Conservation (phyloP, 2,113 vertebrate genomes). For the Larimichthys polyactis region DNA sequence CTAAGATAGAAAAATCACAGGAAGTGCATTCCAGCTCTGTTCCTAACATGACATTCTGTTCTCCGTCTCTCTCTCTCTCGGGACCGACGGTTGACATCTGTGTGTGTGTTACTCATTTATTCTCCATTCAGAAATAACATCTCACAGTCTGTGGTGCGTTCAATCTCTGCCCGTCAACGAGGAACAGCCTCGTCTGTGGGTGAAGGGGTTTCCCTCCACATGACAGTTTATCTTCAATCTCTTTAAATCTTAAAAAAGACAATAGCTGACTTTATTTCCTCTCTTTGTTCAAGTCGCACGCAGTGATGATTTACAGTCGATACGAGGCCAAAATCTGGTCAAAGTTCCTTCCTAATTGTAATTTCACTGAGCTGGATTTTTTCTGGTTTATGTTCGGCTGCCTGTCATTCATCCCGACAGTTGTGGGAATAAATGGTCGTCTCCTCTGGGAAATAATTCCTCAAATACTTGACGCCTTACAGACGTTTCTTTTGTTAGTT, state of each 20-base stretch:
- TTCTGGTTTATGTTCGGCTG: too few species aligned
- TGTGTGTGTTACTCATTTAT: neutral
- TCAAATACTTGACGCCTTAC: neutral
- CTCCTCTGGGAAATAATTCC: slow-evolving; percentile 2
- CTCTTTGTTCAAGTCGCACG: neutral
- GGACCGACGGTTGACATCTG: neutral
- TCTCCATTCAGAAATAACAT: slow-evolving; percentile 21
- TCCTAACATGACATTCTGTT: slow-evolving; percentile 36
- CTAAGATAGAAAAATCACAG: slow-evolving; percentile 39
- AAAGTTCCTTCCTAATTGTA: neutral
- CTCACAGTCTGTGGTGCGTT: slow-evolving; percentile 35
- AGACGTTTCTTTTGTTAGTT: neutral
- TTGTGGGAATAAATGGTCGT: neutral
- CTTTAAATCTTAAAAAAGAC: neutral
- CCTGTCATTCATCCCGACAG: slow-evolving; percentile 4
- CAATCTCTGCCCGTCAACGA: slow-evolving; percentile 16
- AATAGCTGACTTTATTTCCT: neutral
- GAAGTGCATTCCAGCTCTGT: slow-evolving; percentile 65
- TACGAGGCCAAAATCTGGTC: neutral
- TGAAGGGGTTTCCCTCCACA: slow-evolving; percentile 19
- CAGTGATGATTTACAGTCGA: neutral
- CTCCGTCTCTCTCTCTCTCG: neutral
- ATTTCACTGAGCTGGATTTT: neutral
- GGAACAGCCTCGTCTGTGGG: slow-evolving; percentile 13
- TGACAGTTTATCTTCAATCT: neutral